These are phyloP conservation scores for Schizotus pectinicornis DNA, from an alignment of 2,888 invertebrate species.

Conservation along the genomic window DNA sequence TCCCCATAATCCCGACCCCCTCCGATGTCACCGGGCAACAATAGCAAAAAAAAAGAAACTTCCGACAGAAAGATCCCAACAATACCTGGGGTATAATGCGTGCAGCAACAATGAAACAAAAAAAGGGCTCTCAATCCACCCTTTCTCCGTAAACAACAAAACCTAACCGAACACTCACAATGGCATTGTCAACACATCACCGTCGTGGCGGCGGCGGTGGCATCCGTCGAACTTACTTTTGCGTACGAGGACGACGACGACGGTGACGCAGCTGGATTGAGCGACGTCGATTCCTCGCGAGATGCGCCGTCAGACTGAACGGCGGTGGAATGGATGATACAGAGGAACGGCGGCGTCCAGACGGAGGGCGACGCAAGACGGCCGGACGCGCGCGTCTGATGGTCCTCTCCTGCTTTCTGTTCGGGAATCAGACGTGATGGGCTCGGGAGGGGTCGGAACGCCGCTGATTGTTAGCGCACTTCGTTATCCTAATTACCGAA, in stretches of 20 bases:
- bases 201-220: slow-evolving; percentile 9
- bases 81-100: slow-evolving; percentile 38
- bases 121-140: slow-evolving; percentile 36
- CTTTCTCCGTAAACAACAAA: slow-evolving; percentile 38
- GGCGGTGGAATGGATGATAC: background rate
- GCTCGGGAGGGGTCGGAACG: too few relatives aligned
- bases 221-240: slow-evolving; percentile 17
- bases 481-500: slow-evolving; percentile 23
- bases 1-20: slow-evolving; percentile 18
- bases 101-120: slow-evolving; percentile 36
- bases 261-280: slow-evolving; percentile 5
- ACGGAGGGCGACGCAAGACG: slow-evolving; percentile 14
- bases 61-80: slow-evolving; percentile 22
- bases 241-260: slow-evolving; percentile 16
- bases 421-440: slow-evolving; percentile 22
- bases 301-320: slow-evolving; percentile 23
- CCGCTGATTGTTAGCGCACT: slow-evolving; percentile 23
- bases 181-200: slow-evolving; percentile 42
- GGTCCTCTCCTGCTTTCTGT: slow-evolving; percentile 11
- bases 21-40: slow-evolving; percentile 17
- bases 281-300: slow-evolving; percentile 17
- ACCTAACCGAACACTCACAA: slow-evolving; percentile 44
- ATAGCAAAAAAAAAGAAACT: slow-evolving; percentile 3
- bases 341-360: slow-evolving; percentile 12
- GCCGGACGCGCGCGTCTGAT: slow-evolving; percentile 20